phyloP scores from a whole-genome alignment of 2,113 vertebrate genomes.

The Mesoclemmys tuberculata region DNA sequence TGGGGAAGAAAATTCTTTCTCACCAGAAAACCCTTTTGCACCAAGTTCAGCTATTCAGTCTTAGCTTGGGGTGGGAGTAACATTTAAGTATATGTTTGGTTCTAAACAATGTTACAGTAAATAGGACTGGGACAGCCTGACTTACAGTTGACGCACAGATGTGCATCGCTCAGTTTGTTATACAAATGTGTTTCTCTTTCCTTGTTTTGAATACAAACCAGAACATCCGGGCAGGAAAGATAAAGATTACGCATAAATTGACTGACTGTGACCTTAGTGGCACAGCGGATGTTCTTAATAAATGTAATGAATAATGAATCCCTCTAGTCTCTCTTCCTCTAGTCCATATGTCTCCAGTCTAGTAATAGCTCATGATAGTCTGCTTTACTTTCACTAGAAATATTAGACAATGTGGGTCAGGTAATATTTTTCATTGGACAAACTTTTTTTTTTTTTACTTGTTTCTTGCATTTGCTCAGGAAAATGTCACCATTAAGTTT shows the following conservation, averaged over 20 bases:
- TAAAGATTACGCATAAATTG: background rate
- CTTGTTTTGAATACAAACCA: conserved; percentile 13
- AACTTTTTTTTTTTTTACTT: background rate
- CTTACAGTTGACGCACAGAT: background rate
- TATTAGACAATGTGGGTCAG: background rate
- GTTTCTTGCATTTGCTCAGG: background rate
- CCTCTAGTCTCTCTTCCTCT: background rate
- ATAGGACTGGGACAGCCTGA: background rate
- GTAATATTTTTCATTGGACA: background rate
- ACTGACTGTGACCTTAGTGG: background rate
- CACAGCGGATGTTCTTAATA: background rate
- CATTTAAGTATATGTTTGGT: conserved; percentile 30
- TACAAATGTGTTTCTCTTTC: conserved; percentile 31
- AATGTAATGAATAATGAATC: background rate
- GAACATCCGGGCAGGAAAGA: conserved; percentile 19
- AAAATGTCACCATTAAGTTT: background rate
- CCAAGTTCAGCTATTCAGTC: background rate
- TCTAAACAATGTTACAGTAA: background rate
- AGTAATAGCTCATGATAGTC: background rate
- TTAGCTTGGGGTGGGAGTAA: background rate
- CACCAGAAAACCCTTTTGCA: background rate
- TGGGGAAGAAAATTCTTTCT: background rate
- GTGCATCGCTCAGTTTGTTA: conserved; percentile 18
- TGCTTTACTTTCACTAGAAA: background rate
- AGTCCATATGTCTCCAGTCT: background rate